A percentile compares a stretch with the other conserved stretches of the same genome.
Evolutionary conservation across 2,888 invertebrate species (phyloP).

Genomic region (Tridacna crocea): DNA sequence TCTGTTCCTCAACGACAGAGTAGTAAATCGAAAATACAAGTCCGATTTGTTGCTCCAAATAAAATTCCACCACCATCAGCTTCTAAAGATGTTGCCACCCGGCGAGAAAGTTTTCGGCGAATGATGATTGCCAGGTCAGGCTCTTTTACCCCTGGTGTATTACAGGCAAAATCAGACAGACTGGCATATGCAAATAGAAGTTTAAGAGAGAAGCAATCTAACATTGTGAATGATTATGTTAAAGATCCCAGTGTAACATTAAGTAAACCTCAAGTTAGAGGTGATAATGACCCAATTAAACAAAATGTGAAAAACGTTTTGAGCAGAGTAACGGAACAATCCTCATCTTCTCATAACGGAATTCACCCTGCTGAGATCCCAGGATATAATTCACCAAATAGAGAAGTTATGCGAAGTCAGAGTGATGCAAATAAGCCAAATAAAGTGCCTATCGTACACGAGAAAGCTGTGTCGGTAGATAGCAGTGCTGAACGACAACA

Average conservation of each 20-base stretch:
- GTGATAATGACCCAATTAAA: slow-evolving; percentile 36
- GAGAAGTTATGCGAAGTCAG: slow-evolving; percentile 51
- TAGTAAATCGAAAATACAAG: slow-evolving; percentile 74
- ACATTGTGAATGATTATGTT: slow-evolving; percentile 56
- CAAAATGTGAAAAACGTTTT: slow-evolving; percentile 52
- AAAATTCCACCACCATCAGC: slow-evolving; percentile 78
- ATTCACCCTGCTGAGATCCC: slow-evolving; percentile 16
- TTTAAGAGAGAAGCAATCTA: slow-evolving; percentile 52
- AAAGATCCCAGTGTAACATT: slow-evolving; percentile 30
- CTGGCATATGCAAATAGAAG: slow-evolving; percentile 48
- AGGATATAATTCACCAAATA: slow-evolving; percentile 27
- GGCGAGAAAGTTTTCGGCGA: slow-evolving; percentile 77
- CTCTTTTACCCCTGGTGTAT: slow-evolving; percentile 63
- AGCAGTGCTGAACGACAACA: slow-evolving; percentile 60
- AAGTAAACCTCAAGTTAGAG: background rate
- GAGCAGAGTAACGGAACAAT: slow-evolving; percentile 37
- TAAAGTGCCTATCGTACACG: slow-evolving; percentile 57
- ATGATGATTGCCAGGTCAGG: slow-evolving; percentile 78
- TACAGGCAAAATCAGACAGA: slow-evolving; percentile 51
- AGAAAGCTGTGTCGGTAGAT: slow-evolving; percentile 60
- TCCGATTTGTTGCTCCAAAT: slow-evolving; percentile 75
- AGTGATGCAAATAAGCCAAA: slow-evolving; percentile 58
- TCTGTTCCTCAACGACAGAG: slow-evolving; percentile 64
- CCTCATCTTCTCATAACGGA: slow-evolving; percentile 19
- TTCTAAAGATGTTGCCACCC: slow-evolving; percentile 77